Conservation (phyloP, 2,797 vertebrate genomes). For the Myotis planiceps region DNA sequence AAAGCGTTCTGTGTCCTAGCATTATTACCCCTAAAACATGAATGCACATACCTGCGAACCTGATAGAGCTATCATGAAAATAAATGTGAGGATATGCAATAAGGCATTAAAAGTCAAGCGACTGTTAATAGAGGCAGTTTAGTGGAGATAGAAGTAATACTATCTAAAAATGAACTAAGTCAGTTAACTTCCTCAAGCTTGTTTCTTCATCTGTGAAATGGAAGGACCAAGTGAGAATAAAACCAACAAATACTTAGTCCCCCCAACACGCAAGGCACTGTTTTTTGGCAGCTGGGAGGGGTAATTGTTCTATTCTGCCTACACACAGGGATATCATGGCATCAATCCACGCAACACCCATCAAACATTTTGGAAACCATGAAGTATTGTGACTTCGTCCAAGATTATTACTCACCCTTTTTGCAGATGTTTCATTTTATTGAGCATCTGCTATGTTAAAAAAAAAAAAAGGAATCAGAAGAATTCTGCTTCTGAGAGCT, state of each 20-base stretch:
- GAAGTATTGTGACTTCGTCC: not conserved
- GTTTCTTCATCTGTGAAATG: not conserved
- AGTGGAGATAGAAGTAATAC: not conserved
- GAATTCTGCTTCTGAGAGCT: not conserved
- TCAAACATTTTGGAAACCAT: not conserved
- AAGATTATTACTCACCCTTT: not conserved
- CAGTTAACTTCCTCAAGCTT: not conserved
- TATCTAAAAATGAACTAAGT: not conserved
- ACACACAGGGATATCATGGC: not conserved
- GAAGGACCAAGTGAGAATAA: not conserved
- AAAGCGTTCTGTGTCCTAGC: not conserved
- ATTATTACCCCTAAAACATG: not conserved
- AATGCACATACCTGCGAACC: not conserved
- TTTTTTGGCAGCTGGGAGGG: not conserved
- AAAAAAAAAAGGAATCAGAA: not conserved
- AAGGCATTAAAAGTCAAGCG: not conserved
- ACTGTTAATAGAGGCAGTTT: not conserved
- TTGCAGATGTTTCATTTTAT: not conserved
- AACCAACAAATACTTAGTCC: not conserved
- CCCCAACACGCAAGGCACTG: too few species aligned
- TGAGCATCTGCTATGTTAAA: not conserved
- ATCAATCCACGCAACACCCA: not conserved
- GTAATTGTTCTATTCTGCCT: not conserved
- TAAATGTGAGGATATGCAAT: not conserved
- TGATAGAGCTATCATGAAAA: not conserved